Evolutionary conservation across 30 jellyfish, hydroid and myxozoan genomes (phyloP).

Genomic region (Hydra vulgaris): DNA sequence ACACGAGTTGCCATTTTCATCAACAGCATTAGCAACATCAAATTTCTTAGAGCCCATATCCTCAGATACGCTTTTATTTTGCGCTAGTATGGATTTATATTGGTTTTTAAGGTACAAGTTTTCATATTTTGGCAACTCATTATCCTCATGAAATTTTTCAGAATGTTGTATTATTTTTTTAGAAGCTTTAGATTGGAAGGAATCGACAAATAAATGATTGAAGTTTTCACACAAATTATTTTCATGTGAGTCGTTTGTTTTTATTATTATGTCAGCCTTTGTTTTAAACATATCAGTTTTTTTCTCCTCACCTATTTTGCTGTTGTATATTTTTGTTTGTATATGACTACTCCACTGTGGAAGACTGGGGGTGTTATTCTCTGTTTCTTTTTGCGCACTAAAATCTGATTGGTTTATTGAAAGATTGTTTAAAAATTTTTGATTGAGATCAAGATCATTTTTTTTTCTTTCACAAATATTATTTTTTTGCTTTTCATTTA

Average conservation of each 20-base stretch:
- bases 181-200: not conserved
- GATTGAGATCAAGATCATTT: too few species aligned
- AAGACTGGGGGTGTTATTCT: too few species aligned
- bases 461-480: too few species aligned
- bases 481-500: too few species aligned
- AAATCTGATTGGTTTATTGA: too few species aligned
- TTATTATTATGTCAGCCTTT: not conserved
- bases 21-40: conserved; percentile 1
- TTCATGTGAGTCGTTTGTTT: not conserved
- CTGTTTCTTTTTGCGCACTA: too few species aligned
- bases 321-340: too few species aligned
- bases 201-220: not conserved
- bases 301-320: too few species aligned
- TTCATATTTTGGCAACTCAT: not conserved
- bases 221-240: too few species aligned
- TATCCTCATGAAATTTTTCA: not conserved
- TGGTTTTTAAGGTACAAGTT: too few species aligned
- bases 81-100: not conserved
- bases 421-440: too few species aligned
- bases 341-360: too few species aligned
- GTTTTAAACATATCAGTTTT: not conserved
- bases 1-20: conserved; percentile 14
- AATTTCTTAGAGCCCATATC: not conserved
- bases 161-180: not conserved
- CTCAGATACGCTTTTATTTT: not conserved